phyloP scores from a whole-genome alignment of 2,888 invertebrate species.

The Apamea epomidion region DNA sequence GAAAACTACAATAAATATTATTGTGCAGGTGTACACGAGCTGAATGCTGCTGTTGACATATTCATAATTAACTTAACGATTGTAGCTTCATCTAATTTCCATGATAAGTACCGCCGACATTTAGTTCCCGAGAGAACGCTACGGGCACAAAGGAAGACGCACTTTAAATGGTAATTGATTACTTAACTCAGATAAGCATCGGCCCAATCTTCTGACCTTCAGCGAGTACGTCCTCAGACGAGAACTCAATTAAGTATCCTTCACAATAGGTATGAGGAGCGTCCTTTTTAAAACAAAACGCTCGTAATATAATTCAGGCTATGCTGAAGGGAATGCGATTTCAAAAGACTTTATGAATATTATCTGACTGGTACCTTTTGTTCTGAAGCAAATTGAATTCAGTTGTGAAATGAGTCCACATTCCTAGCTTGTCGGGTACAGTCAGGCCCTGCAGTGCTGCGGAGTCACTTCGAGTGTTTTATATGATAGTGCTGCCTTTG shows the following conservation, averaged over 20 bases:
- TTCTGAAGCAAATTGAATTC: conserved; percentile 62
- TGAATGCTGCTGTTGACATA: neutral
- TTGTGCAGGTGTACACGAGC: neutral
- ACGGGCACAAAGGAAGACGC: conserved; percentile 35
- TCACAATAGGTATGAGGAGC: conserved; percentile 41
- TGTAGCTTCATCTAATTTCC: conserved; percentile 14
- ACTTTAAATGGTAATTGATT: conserved; percentile 53
- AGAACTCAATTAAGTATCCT: conserved; percentile 49
- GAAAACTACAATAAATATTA: neutral
- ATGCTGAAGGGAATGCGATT: conserved; percentile 39
- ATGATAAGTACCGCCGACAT: neutral
- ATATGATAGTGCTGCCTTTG: conserved; percentile 13
- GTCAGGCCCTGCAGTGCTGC: conserved; percentile 8
- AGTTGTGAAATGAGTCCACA: conserved; percentile 55
- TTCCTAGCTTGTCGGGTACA: conserved; percentile 40
- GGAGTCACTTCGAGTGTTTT: conserved; percentile 37
- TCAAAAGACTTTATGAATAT: conserved; percentile 64
- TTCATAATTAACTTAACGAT: conserved; percentile 11
- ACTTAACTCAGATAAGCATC: conserved; percentile 45
- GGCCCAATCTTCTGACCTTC: conserved; percentile 28
- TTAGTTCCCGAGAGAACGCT: conserved; percentile 14
- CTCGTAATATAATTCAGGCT: conserved; percentile 44
- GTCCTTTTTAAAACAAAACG: conserved; percentile 52
- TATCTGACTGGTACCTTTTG: conserved; percentile 54
- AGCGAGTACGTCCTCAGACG: conserved; percentile 19